Evolutionary conservation across 2,797 vertebrate species (phyloP), one percentile per base, ranked within the genome.

Genomic region (Bradypus variegatus): DNA sequence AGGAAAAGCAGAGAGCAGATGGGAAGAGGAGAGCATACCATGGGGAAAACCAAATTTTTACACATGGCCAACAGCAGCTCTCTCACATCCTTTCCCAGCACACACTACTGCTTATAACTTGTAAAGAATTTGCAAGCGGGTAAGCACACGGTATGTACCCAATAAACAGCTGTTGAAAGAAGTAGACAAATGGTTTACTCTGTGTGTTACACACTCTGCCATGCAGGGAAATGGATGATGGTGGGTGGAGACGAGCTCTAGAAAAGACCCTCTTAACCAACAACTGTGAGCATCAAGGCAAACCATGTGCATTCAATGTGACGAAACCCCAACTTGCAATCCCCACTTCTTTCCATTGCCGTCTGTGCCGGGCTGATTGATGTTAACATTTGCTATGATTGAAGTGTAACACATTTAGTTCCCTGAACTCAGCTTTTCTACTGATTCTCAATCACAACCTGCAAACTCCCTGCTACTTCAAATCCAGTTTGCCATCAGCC

Each of bases 31-130:
- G 73, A 94, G 33, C 16, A 6, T 6, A 11, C 58, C 16, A 31
- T 0, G 9, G 1, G 6, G 58, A 81, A 18, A 36, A 21, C 15
- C 14, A 16, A 31, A 9, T 36, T 67, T 69, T 21, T 19, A 36
- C 33, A 36, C n/a, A 16, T 36, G n/a, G 67, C 33, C 33, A 8
- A 36, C 64, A 67, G 13, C 64, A 67, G 62, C 64, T 14, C 31
- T 5, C 31, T 41, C 55, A 29, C 36, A 11, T n/a, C 31, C 15
- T 36, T 36, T 23, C 76, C 45, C 58, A 16, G 48, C 4, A 9
- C 0, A 38, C 31, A 50, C 60, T 7, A 8, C 23, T 0, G 8
- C n/a, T 33, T 2, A 12, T 2, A 3, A 33, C 80, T 18, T 10
- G 70, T 10, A 19, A 85, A 55, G 60, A 76, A 31, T 18, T 13